A percentile compares a stretch with the other conserved stretches of the same genome.
Evolutionary conservation across 2,888 invertebrate genomes (phyloP).

Genomic region (Sphaerophoria taeniata): DNA sequence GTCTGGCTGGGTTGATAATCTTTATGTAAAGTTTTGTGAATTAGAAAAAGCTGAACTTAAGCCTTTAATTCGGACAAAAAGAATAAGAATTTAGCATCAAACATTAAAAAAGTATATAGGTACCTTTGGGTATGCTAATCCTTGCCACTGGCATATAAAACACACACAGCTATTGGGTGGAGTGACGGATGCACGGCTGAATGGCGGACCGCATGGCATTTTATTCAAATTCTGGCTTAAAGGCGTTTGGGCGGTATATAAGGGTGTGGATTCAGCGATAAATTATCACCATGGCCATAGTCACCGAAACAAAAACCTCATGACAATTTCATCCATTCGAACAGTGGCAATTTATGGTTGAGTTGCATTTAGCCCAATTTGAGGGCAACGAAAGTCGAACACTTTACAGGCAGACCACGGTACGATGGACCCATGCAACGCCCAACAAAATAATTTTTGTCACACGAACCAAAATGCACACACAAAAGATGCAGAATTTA

Average conservation of each 20-base stretch:
- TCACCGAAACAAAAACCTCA: constrained; percentile 74
- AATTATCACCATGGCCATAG: constrained; percentile 74
- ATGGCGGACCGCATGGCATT: constrained; percentile 63
- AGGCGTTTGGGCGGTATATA: constrained; percentile 56
- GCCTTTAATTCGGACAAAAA: too few species aligned
- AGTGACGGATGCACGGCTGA: constrained; percentile 64
- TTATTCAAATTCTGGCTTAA: constrained; percentile 67
- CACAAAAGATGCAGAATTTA: constrained; percentile 17
- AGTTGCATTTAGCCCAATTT: constrained; percentile 56
- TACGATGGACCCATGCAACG: too few species aligned
- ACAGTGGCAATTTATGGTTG: constrained; percentile 74
- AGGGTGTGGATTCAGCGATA: constrained; percentile 70
- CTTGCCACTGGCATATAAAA: constrained; percentile 12
- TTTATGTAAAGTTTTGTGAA: too few species aligned
- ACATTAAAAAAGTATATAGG: too few species aligned
- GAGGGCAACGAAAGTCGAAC: constrained; percentile 17
- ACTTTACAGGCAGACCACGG: too few species aligned
- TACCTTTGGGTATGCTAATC: constrained; percentile 13
- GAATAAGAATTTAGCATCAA: too few species aligned
- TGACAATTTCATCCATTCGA: constrained; percentile 74
- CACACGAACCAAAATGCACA: constrained; percentile 26
- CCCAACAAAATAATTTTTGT: constrained; percentile 2
- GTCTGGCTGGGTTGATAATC: too few species aligned
- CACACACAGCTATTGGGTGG: background rate
- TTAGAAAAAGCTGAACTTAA: too few species aligned